Base-by-base conservation (phyloP, 2,797 vertebrate species). In the Syndactyla subalaris region DNA sequence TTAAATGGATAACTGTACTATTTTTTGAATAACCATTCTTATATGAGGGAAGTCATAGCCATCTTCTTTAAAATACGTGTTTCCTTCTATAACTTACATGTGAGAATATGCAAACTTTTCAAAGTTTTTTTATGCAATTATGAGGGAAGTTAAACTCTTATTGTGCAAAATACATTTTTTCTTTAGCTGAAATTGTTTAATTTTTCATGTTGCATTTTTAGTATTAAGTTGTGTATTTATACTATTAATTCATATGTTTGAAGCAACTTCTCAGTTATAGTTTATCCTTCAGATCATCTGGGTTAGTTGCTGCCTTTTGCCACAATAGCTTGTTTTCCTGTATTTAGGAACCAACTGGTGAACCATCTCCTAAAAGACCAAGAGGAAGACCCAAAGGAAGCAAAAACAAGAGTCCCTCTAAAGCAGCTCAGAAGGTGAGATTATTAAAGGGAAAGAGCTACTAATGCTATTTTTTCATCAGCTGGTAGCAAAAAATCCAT, bases 361-460 rank as follows among this genome's bases (percentile, higher is more conserved):
- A 99, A 96, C 99, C 99, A 93, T 99, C 98, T 98, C 99, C 99
- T 97, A 99, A 99, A 98, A 98, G 99, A 98, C 99, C 99, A 85
- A 98, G 99, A 98, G 99, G 99, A 97, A 98, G 99, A 97, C 99
- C 99, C 87, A 99, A 99, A 98, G 99, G 99, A 98, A 99, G 99
- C 98, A 99, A 99, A 98, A 99, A 99, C 98, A 99, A 99, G 98
- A 98, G 99, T 93, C 99, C 99, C 52, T 99, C 99, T 85, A 99
- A 99, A 98, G 99, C 99, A 96, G 98, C 98, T 79, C 99, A 99
- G 98, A 99, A 99, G 99, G 99, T 99, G 98, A 99, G 98, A 96
- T 97, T 87, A 43, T 93, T 83, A 91, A 93, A 90, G 68, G 34
- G 49, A 84, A 76, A 70, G 21, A 65, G 78, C 77, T 96, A 57